These are phyloP conservation scores for Orycteropus afer DNA, from an alignment of 2,113 vertebrate species.

Conservation along the genomic window DNA sequence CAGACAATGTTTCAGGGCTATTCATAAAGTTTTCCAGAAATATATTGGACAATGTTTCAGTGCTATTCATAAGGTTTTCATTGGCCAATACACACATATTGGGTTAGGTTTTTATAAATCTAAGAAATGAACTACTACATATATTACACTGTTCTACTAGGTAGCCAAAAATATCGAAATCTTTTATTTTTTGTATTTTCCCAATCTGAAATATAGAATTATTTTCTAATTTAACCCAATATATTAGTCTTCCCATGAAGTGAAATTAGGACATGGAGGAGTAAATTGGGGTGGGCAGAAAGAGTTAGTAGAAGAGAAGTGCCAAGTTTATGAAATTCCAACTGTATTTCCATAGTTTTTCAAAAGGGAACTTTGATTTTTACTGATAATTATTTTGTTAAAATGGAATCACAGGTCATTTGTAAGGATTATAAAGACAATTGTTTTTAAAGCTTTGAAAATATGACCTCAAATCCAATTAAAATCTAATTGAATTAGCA, in stretches of 20 bases:
- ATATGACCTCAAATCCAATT: constrained; percentile 29
- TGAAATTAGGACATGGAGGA: background rate
- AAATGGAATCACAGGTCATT: background rate
- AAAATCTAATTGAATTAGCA: constrained; percentile 42
- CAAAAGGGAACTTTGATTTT: constrained; percentile 40
- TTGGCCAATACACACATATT: too few species aligned
- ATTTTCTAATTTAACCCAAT: background rate
- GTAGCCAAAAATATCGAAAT: background rate
- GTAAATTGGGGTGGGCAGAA: background rate
- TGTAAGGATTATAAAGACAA: constrained; percentile 14
- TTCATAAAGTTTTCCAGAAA: too few species aligned
- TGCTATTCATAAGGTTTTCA: too few species aligned
- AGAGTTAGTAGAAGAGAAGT: background rate
- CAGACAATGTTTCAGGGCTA: too few species aligned
- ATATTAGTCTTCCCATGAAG: background rate
- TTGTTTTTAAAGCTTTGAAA: constrained; percentile 20
- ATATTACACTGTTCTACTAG: background rate
- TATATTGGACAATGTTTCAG: too few species aligned
- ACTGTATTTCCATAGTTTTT: background rate
- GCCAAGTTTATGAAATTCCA: background rate
- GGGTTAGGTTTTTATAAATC: background rate
- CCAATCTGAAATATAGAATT: background rate
- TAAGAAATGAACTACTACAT: background rate
- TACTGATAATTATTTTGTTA: background rate
- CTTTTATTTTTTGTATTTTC: background rate